Conservation (phyloP, 2,113 vertebrate genomes). For the Odocoileus virginianus region DNA sequence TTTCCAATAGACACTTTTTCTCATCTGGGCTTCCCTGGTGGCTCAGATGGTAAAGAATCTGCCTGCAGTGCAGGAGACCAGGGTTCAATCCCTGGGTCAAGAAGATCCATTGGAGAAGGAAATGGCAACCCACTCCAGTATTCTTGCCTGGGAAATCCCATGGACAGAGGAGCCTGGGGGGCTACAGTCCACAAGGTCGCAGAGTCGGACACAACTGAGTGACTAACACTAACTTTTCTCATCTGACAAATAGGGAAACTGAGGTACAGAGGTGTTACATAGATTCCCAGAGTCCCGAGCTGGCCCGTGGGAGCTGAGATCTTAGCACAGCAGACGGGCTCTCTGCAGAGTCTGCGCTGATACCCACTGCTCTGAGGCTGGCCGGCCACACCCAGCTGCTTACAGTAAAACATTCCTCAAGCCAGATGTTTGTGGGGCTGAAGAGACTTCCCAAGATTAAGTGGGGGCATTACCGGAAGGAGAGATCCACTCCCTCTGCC, state of each 20-base stretch:
- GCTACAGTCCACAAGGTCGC: background rate
- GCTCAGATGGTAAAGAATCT: background rate
- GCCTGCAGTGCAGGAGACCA: background rate
- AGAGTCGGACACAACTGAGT: background rate
- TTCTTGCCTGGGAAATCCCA: background rate
- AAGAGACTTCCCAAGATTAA: too few relatives aligned
- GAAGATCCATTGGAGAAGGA: background rate
- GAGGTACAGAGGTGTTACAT: background rate
- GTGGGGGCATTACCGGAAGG: fast-evolving
- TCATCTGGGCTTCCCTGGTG: background rate
- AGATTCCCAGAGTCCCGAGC: background rate
- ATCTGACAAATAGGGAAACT: background rate
- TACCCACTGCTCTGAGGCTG: background rate
- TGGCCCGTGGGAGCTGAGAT: background rate
- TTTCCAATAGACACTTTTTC: background rate
- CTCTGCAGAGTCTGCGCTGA: background rate
- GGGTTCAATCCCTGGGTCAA: background rate
- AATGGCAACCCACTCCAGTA: background rate
- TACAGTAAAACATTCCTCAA: background rate
- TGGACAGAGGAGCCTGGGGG: background rate
- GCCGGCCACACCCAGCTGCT: background rate
- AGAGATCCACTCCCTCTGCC: background rate
- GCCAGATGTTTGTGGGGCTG: background rate
- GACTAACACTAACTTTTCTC: background rate
- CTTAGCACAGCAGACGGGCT: background rate